Conservation (phyloP, 1,140 invertebrate genomes). For the Eurytemora carolleeae region DNA sequence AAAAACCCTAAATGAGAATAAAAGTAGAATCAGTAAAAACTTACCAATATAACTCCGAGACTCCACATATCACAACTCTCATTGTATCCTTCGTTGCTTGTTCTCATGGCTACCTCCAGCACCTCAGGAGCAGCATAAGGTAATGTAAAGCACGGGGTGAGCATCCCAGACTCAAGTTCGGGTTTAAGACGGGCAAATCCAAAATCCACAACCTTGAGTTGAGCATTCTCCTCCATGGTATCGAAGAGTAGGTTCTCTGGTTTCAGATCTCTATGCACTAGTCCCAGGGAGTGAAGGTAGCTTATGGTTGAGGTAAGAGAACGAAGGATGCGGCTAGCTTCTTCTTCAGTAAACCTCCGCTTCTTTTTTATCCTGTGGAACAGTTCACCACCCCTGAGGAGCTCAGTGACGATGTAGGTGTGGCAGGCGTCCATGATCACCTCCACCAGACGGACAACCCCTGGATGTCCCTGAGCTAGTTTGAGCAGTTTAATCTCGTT, state of each 20-base stretch:
- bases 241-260: conserved; percentile 38
- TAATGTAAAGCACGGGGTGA: conserved; percentile 66
- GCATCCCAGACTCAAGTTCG: conserved; percentile 36
- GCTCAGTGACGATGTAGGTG: conserved; percentile 68
- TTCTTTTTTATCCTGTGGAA: conserved; percentile 40
- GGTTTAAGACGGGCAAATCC: conserved; percentile 58
- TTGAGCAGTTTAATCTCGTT: conserved; percentile 55
- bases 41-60: conserved; percentile 59
- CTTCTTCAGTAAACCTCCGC: conserved; percentile 42
- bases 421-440: conserved; percentile 37
- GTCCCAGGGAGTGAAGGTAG: conserved; percentile 54
- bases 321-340: conserved; percentile 44
- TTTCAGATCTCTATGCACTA: conserved; percentile 75
- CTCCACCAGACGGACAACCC: conserved; percentile 65
- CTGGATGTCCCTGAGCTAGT: conserved; percentile 62
- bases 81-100: conserved; percentile 40
- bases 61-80: conserved; percentile 83
- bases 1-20: conserved; percentile 2
- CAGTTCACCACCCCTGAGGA: conserved; percentile 70
- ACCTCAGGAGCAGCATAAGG: conserved; percentile 84
- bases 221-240: conserved; percentile 19
- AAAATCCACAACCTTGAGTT: conserved; percentile 51
- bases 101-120: conserved; percentile 27
- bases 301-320: conserved; percentile 57
- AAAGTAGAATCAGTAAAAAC: conserved; percentile 17